These are phyloP conservation scores for Myotis findleyi DNA, from an alignment of 2,797 vertebrate genomes.

Conservation along the genomic window DNA sequence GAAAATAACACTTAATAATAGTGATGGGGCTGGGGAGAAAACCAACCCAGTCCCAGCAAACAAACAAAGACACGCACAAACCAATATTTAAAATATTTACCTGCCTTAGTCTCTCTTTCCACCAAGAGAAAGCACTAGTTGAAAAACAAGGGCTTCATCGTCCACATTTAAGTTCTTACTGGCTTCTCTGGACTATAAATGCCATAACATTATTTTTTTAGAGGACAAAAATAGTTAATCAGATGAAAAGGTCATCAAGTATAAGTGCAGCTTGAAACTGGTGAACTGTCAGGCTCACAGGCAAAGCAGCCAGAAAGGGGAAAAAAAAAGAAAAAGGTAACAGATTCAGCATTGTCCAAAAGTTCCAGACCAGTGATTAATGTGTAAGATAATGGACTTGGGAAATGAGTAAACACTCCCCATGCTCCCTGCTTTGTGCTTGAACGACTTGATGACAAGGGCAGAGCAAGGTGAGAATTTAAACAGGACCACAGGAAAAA, in stretches of 20 bases:
- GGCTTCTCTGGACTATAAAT: conserved; percentile 67
- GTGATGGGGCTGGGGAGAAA: not conserved
- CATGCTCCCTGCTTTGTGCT: conserved; percentile 99
- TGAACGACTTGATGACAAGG: conserved; percentile 99
- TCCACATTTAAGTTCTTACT: conserved; percentile 16
- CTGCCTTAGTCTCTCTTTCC: not conserved
- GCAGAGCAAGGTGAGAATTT: conserved; percentile 99
- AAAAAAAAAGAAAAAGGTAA: conserved; percentile 83
- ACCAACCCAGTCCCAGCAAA: conserved; percentile 14
- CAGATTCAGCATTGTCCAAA: conserved; percentile 98
- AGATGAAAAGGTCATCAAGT: conserved; percentile 86
- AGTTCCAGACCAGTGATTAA: conserved; percentile 99
- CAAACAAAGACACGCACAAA: conserved; percentile 33
- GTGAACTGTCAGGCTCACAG: conserved; percentile 86
- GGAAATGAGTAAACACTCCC: conserved; percentile 99
- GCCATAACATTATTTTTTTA: conserved; percentile 27
- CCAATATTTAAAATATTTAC: conserved; percentile 36
- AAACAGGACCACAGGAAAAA: conserved; percentile 94
- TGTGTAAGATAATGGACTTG: conserved; percentile 99
- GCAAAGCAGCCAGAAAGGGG: conserved; percentile 85
- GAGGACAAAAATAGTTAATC: conserved; percentile 82
- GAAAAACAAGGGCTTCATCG: conserved; percentile 22
- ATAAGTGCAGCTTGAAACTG: conserved; percentile 83
- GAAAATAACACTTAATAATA: conserved; percentile 61
- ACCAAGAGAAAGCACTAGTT: not conserved